Evolutionary conservation across 2,113 vertebrate genomes (phyloP).

Genomic region (Empidonax traillii): DNA sequence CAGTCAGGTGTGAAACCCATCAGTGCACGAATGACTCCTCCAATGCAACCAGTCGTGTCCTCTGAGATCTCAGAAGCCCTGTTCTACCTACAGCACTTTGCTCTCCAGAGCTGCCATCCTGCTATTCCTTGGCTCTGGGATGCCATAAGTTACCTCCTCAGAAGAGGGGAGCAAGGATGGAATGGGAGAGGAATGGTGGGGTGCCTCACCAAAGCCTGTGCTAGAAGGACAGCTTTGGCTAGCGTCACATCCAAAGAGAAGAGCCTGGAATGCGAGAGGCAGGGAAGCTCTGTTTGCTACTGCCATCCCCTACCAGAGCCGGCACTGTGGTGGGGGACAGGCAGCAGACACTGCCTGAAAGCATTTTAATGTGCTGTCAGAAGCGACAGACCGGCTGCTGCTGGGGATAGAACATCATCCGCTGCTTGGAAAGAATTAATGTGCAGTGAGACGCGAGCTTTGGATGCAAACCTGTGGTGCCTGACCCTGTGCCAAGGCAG

Average conservation of each 20-base stretch:
- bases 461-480: not conserved
- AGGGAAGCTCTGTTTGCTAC: not conserved
- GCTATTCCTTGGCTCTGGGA: not conserved
- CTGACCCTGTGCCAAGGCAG: not conserved
- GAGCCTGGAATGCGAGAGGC: accelerated
- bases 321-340: not conserved
- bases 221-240: not conserved
- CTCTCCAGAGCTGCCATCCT: accelerated
- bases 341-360: not conserved
- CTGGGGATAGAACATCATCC: not conserved
- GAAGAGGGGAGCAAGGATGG: not conserved
- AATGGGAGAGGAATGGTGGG: not conserved
- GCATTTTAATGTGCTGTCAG: not conserved
- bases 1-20: not conserved
- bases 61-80: not conserved
- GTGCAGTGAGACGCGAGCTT: accelerated
- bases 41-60: accelerated
- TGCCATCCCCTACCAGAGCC: not conserved
- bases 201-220: not conserved
- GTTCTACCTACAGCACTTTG: not conserved
- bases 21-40: not conserved
- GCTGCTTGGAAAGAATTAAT: not conserved
- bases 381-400: not conserved
- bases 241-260: accelerated
- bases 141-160: not conserved